Evolutionary conservation across 2,888 invertebrate genomes (phyloP), one percentile per base, ranked within the genome.

Genomic region (Melanchra persicariae): DNA sequence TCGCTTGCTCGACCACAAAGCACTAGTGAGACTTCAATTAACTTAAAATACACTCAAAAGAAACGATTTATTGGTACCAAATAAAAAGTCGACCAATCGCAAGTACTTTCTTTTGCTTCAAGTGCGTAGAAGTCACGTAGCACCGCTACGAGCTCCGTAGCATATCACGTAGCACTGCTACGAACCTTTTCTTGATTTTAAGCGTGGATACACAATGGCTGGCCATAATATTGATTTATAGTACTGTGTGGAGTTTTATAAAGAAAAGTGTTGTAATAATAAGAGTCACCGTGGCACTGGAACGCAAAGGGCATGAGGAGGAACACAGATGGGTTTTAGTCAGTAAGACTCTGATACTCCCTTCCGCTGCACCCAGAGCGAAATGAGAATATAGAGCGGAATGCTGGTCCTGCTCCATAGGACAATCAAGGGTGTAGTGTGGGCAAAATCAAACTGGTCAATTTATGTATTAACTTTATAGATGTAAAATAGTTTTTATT

Each of bases 151-250:
- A 65, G 40, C 15, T 40, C 9, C 79, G 80, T 82, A 80, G 80
- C 80, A 55, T 12, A 55, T 80, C 74, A 74, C 80, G 80, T 80
- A 80, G 80, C 82, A 58, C 59, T n/a, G 82, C 79, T 80, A 82
- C 80, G 80, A 81, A 40, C n/a, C n/a, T 62, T 68, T 77, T 57
- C 26, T 55, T 51, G 22, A 51, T 64, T 64, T 61, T 58, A 12
- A 34, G 62, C n/a, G 9, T 15, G 30, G 52, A 9, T 43, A 43
- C 24, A 43, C 37, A 60, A 66, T 65, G 30, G 24, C 24, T 22
- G 47, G 26, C 3, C 24, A 15, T 34, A 19, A 47, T n/a, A 68
- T 77, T 68, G 52, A 68, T 54, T 59, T 68, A 76, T 52, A 24
- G 24, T 71, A 34, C 17, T 40, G 30, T 24, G n/a, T 5, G 19